Evolutionary conservation across 2,888 invertebrate species (phyloP).

Genomic region (Anthrax anthrax): DNA sequence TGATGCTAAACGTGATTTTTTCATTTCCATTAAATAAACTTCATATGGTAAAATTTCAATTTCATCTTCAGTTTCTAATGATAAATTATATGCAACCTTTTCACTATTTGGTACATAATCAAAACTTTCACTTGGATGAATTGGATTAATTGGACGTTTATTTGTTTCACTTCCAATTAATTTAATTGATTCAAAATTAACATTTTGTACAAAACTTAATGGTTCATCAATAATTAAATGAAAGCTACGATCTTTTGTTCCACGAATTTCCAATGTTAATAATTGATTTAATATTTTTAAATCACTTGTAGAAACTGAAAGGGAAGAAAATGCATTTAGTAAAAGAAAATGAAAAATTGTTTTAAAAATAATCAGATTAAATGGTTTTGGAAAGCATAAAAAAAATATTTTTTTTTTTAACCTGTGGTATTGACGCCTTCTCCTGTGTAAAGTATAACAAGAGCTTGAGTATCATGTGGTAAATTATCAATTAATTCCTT

Average conservation of each 20-base stretch:
- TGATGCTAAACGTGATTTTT: conserved; percentile 32
- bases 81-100: conserved; percentile 16
- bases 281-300: conserved; percentile 33
- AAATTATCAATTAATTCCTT: conserved; percentile 31
- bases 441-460: conserved; percentile 42
- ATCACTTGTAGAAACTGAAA: conserved; percentile 27
- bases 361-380: background rate
- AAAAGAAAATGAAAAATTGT: background rate
- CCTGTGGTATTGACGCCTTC: conserved; percentile 27
- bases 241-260: conserved; percentile 35
- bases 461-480: conserved; percentile 38
- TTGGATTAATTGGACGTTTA: conserved; percentile 23
- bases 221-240: conserved; percentile 37
- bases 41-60: conserved; percentile 48
- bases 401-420: conserved; percentile 9
- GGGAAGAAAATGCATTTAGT: background rate
- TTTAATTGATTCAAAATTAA: conserved; percentile 39
- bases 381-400: background rate
- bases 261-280: conserved; percentile 45
- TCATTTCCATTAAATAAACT: conserved; percentile 41
- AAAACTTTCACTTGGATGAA: conserved; percentile 29
- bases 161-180: conserved; percentile 33
- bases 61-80: conserved; percentile 24
- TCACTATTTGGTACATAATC: conserved; percentile 31
- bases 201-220: conserved; percentile 35